Base-by-base conservation (phyloP, 2,113 vertebrate species). In the Antechinus stuartii region DNA sequence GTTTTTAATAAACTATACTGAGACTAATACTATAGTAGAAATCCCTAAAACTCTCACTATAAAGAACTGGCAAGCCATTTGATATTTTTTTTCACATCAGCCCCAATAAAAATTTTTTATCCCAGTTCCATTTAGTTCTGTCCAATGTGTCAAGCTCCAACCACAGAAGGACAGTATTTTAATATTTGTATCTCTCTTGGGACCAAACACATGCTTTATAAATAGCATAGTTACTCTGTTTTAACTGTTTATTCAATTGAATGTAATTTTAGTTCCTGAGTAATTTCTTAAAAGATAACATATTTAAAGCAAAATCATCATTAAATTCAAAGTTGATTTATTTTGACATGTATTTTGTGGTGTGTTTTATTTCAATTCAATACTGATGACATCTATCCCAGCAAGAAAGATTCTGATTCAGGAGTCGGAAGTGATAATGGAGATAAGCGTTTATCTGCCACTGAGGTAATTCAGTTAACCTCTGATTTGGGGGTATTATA, bases 371-470 rank as follows among this genome's bases (percentile, higher is more conserved):
- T 95, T 68, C 42, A 24, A 68, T 96, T 91, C 97, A 99, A 99
- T 97, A 99, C 98, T 93, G 99, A 99, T 98, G 99, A 99, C 95
- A 98, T 99, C 95, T 99, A 99, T 97, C 98, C 98, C 98, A 99
- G 99, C 98, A 99, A 99, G 98, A 99, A 99, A 97, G 99, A 99
- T 98, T 99, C 99, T 2, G 99, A 99, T 98, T 99, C 99, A 0
- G 99, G 99, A 89, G 99, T 99, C 90, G 99, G 99, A 97, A 99
- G 99, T 93, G 99, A 99, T 97, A 99, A 99, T 91, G 99, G 99
- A 61, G 99, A 99, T 98, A 99, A 99, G 96, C 99, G 99, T 61
- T 99, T 99, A 90, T 99, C 99, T 76, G 98, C 99, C 46, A 99
- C 99, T 12, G 99, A 99, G 99, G 99, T 99, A 98, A 98, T 95